Evolutionary conservation across 1,140 invertebrate species (phyloP), one percentile per base, ranked within the genome.

Genomic region (Drosophila tristis): DNA sequence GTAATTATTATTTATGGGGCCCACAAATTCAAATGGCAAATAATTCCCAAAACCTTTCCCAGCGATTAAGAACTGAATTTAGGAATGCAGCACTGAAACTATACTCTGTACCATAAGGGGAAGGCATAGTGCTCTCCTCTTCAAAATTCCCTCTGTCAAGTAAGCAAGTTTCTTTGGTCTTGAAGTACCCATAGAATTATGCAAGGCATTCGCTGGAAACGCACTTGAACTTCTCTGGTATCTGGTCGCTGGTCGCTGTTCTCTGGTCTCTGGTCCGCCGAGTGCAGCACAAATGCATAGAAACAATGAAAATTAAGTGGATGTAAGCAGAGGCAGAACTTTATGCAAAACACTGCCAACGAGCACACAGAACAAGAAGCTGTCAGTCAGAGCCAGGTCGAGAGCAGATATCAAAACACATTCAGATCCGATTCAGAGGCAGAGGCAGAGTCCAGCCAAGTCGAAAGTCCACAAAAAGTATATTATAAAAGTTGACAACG

Each of bases 201-300:
- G 73, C 77, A 76, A 78, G 65, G 62, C 59, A 53, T 54, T 66
- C 72, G 78, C 59, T 81, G 64, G 78, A 66, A 87, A 72, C 75
- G 82, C 82, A 79, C 82, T 87, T 87, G 82, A 87, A 87, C 82
- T 89, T 87, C 68, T 53, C 65, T 63, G 53, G 53, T 44, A 58
- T 64, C 73, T 58, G 55, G 65, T 23, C 39, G 7, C 45, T 23
- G n/a, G 48, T 35, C 61, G 25, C 45, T 35, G 31, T 20, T 47
- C 25, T 39, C 35, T 39, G 35, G 54, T 71, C 43, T 39, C 35
- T 39, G 35, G 54, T 71, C 43, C 60, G 49, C 49, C 82, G 76
- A 89, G 66, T 89, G 78, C 82, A 87, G 78, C 82, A 87, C 80
- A 87, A 89, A 87, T 87, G 82, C 82, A 87, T 87, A 89, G 62